Evolutionary conservation across 1,140 invertebrate genomes (phyloP).

Genomic region (Drosophila melanogaster): DNA sequence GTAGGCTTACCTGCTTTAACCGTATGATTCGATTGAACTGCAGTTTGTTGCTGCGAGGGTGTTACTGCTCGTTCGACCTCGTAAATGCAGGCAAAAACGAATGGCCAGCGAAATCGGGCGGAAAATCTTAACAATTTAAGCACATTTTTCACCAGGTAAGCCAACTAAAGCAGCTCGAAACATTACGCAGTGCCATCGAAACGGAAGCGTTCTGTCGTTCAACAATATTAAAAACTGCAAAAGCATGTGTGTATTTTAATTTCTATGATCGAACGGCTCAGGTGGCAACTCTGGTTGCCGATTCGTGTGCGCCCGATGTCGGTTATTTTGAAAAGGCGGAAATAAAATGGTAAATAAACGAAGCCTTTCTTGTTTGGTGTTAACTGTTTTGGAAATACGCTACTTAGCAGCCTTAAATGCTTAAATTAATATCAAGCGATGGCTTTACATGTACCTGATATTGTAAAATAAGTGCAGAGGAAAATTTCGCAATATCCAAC

Average conservation of each 20-base stretch:
- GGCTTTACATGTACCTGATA: background rate
- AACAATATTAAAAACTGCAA: constrained; percentile 57
- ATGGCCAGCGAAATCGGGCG: background rate
- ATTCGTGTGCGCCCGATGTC: constrained; percentile 27
- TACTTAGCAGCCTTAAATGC: too few species aligned
- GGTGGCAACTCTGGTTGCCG: constrained; percentile 65
- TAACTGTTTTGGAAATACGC: too few species aligned
- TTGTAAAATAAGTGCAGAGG: background rate
- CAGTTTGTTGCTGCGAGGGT: constrained; percentile 29
- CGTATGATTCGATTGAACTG: constrained; percentile 14
- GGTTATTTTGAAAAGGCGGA: constrained; percentile 65
- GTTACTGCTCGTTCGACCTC: constrained; percentile 44
- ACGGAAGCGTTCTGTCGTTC: constrained; percentile 21
- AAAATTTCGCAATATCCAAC: background rate
- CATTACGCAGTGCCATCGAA: constrained; percentile 8
- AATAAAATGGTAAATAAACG: background rate
- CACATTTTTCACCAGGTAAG: constrained; percentile 6
- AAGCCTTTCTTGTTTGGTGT: background rate
- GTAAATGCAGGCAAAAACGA: constrained; percentile 15
- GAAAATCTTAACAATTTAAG: background rate
- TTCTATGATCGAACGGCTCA: constrained; percentile 61
- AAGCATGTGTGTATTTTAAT: constrained; percentile 65
- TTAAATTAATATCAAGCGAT: background rate
- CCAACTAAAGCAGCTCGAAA: background rate
- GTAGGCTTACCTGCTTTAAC: constrained; percentile 30